Percentiles rank a stretch among this genome's conserved stretches.
Conservation (phyloP, 2,797 vertebrate genomes). For the Semotilus atromaculatus region DNA sequence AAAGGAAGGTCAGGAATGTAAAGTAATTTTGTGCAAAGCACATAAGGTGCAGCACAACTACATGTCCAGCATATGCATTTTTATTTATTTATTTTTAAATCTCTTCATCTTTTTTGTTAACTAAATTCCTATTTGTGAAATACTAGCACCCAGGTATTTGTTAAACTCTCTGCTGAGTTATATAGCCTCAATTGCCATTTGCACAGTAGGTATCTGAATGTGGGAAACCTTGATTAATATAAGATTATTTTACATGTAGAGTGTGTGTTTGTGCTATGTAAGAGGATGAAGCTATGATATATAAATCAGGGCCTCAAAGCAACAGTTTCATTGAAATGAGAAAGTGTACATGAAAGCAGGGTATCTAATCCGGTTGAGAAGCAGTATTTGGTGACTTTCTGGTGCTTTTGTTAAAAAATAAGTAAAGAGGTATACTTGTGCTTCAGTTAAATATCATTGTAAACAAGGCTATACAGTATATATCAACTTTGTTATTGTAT, state of each 20-base stretch:
- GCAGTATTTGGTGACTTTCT: conserved; percentile 1
- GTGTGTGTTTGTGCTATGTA: background rate
- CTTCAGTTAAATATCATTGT: conserved; percentile 33
- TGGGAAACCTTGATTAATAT: background rate
- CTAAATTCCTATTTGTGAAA: conserved; percentile 3
- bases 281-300: background rate
- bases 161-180: conserved; percentile 18
- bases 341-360: background rate
- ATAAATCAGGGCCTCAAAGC: background rate
- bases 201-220: background rate
- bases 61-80: background rate
- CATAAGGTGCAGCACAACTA: background rate
- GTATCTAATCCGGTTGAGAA: background rate
- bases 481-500: background rate
- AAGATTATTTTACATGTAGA: background rate
- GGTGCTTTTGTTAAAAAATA: conserved; percentile 1
- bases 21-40: conserved; percentile 13
- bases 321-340: background rate
- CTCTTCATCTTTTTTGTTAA: background rate
- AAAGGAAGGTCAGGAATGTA: conserved; percentile 34
- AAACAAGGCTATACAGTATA: conserved; percentile 20
- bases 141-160: conserved; percentile 30
- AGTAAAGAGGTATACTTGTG: conserved; percentile 44
- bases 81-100: background rate
- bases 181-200: conserved; percentile 25